Conservation (phyloP, 2,113 vertebrate genomes). For the Zosterops japonicus region DNA sequence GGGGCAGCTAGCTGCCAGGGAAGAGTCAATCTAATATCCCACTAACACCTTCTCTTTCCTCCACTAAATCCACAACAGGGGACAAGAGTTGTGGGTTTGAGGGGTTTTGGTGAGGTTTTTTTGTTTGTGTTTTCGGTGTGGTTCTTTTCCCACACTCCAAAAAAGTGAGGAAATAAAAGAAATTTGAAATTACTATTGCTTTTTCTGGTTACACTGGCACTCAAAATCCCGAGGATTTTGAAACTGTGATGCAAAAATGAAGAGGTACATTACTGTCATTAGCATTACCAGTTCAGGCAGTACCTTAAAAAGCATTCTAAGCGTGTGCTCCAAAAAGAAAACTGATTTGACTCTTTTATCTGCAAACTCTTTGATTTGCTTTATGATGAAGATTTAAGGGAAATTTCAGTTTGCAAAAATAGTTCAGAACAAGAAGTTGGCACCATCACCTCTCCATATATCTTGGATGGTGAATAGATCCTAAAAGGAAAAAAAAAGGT, state of each 20-base stretch:
- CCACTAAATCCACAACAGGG: neutral
- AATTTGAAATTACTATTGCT: neutral
- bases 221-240: neutral
- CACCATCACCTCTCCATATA: neutral
- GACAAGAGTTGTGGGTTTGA: neutral
- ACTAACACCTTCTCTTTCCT: neutral
- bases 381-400: neutral
- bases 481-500: neutral
- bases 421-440: slow-evolving; percentile 13
- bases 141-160: fast-evolving
- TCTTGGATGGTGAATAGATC: neutral
- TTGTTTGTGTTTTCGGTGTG: neutral
- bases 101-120: neutral
- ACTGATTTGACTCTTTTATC: neutral
- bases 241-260: neutral
- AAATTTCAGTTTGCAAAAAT: slow-evolving; percentile 20
- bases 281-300: neutral
- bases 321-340: neutral
- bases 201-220: neutral
- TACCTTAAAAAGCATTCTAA: neutral
- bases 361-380: neutral
- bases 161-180: neutral
- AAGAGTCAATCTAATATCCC: neutral
- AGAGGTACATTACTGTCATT: neutral
- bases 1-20: neutral